A percentile compares a stretch with the other conserved stretches of the same genome.
These are phyloP conservation scores for Drosophila oshimai DNA, from an alignment of 1,140 invertebrate genomes.

Conservation along the genomic window DNA sequence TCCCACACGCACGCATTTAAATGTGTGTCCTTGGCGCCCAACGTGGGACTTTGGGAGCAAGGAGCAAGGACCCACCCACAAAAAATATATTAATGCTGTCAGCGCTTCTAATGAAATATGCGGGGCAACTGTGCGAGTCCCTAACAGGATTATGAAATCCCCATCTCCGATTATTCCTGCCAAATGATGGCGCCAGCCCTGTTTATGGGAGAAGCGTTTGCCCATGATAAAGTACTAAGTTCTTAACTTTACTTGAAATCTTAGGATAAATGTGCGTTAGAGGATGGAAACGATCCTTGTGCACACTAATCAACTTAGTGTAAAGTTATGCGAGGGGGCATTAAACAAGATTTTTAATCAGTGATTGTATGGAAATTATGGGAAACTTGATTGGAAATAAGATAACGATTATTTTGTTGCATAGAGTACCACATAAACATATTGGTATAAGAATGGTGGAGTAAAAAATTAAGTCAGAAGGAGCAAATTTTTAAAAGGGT, in stretches of 20 bases:
- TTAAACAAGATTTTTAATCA: background rate
- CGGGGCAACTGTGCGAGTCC: background rate
- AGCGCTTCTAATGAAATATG: slow-evolving; percentile 50
- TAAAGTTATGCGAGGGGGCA: background rate
- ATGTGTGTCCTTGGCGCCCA: slow-evolving; percentile 63
- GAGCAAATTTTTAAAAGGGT: no score
- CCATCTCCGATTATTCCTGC: slow-evolving; percentile 1
- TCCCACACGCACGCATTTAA: slow-evolving; percentile 61
- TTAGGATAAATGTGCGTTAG: background rate
- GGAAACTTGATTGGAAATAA: background rate
- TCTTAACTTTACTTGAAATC: slow-evolving; percentile 6
- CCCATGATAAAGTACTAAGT: slow-evolving; percentile 44
- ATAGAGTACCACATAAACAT: no score
- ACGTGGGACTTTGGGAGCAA: background rate
- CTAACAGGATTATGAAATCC: slow-evolving; percentile 19
- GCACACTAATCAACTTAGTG: slow-evolving; percentile 12
- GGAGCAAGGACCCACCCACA: slow-evolving; percentile 12
- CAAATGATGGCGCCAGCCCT: slow-evolving; percentile 53
- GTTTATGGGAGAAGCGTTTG: slow-evolving; percentile 46
- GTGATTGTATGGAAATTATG: background rate
- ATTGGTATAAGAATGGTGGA: no score
- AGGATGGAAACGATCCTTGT: background rate
- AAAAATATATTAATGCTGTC: slow-evolving; percentile 53
- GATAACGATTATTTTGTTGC: background rate
- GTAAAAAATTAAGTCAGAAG: no score